These are phyloP conservation scores for Clistopyga incitator DNA, from an alignment of 2,888 invertebrate species.

Conservation along the genomic window DNA sequence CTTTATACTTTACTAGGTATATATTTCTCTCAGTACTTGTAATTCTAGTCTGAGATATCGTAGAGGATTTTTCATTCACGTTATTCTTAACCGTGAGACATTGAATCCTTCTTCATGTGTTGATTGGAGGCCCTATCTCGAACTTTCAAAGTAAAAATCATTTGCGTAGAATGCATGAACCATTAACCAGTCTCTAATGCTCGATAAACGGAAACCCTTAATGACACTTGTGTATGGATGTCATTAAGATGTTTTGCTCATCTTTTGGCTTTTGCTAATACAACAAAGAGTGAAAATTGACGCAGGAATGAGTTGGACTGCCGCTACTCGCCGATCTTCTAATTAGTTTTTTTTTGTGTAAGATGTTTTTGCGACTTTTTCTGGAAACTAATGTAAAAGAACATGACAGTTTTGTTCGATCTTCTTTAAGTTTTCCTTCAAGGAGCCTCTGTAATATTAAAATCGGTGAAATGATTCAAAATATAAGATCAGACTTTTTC, in stretches of 20 bases:
- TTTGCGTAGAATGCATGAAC: constrained; percentile 65
- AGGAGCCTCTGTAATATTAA: too few relatives aligned
- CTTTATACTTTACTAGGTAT: background rate
- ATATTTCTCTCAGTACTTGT: background rate
- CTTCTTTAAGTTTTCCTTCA: too few relatives aligned
- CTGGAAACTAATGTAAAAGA: too few relatives aligned
- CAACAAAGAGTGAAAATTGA: background rate
- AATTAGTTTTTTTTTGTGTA: background rate
- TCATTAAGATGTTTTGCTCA: background rate
- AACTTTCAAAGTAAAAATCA: background rate
- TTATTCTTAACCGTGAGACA: background rate
- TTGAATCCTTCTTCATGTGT: background rate
- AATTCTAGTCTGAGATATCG: background rate
- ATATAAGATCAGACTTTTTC: too few relatives aligned
- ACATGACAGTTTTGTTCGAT: too few relatives aligned
- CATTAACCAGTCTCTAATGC: constrained; percentile 75
- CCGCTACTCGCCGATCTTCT: background rate
- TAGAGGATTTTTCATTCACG: background rate
- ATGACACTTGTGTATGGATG: background rate
- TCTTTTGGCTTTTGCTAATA: constrained; percentile 2
- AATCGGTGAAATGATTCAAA: too few relatives aligned
- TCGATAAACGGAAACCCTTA: constrained; percentile 20
- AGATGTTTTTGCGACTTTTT: background rate
- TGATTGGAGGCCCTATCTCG: background rate
- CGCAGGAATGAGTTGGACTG: background rate